Percentiles rank a stretch among this genome's conserved stretches.
These are phyloP conservation scores for Pandemis corylana DNA, from an alignment of 2,888 invertebrate species.

Conservation along the genomic window DNA sequence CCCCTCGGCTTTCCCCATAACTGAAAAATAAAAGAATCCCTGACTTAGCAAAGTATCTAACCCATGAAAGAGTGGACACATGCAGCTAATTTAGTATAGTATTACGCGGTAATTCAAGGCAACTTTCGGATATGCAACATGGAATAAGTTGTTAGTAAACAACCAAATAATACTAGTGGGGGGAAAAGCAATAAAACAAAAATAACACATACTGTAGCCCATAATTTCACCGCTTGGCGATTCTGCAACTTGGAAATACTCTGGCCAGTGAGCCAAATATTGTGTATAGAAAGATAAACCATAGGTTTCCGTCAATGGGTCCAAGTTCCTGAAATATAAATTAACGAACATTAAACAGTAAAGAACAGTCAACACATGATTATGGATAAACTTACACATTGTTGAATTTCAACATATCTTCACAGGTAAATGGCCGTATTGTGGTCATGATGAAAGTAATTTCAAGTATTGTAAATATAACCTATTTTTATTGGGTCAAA, in stretches of 20 bases:
- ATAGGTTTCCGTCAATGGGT: constrained; percentile 98
- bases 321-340: constrained; percentile 91
- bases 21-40: constrained; percentile 79
- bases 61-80: too few relatives aligned
- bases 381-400: constrained; percentile 91
- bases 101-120: background rate
- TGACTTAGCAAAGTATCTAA: background rate
- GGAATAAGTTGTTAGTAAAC: constrained; percentile 14
- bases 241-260: constrained; percentile 99
- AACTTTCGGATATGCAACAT: background rate
- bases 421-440: constrained; percentile 95
- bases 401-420: constrained; percentile 97
- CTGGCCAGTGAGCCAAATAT: constrained; percentile 99
- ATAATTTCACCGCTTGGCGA: constrained; percentile 98
- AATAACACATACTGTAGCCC: constrained; percentile 95
- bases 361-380: background rate
- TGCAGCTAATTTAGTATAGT: background rate
- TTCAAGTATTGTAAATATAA: constrained; percentile 30
- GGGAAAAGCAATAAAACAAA: too few relatives aligned
- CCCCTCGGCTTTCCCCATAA: constrained; percentile 99
- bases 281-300: constrained; percentile 98
- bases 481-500: constrained; percentile 7
- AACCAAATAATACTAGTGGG: background rate
- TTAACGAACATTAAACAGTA: background rate
- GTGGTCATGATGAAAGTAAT: constrained; percentile 90